Base-by-base conservation (phyloP, 2,888 invertebrate genomes). In the Flexamia atlantica region DNA sequence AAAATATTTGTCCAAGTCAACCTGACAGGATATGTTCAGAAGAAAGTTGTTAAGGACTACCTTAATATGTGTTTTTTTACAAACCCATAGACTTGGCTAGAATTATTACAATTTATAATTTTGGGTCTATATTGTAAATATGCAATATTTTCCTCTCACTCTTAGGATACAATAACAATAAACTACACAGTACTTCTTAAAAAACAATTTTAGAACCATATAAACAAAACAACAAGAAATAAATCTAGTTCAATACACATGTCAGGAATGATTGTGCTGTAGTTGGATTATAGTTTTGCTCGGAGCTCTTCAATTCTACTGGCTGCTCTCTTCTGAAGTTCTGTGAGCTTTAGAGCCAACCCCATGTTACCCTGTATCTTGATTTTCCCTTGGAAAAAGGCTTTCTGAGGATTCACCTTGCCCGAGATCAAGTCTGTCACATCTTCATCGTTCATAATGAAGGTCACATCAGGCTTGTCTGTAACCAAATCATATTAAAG, bases 341-440 rank as follows among this genome's bases (percentile, higher is more conserved):
- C 96, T 25, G 96, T 94, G 84, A 99, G 91, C 90, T 98, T 99
- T 96, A 99, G 96, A 0, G 99, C 99, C 64, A 98, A 91, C 0
- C 97, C 98, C 96, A 99, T 97, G 90, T 99, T 99, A 42, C 99
- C 99, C 90, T 98, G 96, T 85, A 99, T 95, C 91, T 98, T 99
- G 84, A 97, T 94, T 91, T 99, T 99, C 20, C 99, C 99, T 90
- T 98, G 97, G 93, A 97, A 97, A 90, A 97, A 97, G 0, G 98
- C 98, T 90, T 98, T 98, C 90, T 99, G 98, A 0, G 97, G 97
- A 90, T 98, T 98, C 85, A 99, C 91, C 90, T 97, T 97, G 0
- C 98, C 98, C 0, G 95, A 93, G 88, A 99, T 95, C 82, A 99
- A 92, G 87, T 97, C 96, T 5, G 95, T 93, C 4, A 99, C 94